Conservation (phyloP, 2,888 invertebrate genomes). For the Lasioglossum vierecki region DNA sequence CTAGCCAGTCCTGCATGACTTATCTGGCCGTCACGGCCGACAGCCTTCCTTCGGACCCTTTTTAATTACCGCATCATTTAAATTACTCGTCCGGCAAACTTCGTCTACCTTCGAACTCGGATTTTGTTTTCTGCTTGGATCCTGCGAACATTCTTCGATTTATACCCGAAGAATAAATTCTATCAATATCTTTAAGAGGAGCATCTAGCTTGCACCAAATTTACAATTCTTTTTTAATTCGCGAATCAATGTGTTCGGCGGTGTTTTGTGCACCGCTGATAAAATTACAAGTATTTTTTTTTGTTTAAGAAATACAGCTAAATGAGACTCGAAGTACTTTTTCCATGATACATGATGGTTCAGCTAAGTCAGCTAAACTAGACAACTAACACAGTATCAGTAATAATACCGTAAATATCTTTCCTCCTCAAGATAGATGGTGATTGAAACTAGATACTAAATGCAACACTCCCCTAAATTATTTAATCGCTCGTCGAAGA, state of each 20-base stretch:
- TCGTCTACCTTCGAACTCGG: conserved; percentile 53
- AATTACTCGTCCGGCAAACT: conserved; percentile 74
- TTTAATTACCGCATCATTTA: conserved; percentile 77
- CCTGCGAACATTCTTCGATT: neutral
- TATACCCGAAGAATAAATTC: neutral
- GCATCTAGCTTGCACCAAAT: neutral
- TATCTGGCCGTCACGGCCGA: conserved; percentile 77
- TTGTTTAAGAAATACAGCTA: neutral
- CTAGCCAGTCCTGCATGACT: conserved; percentile 70
- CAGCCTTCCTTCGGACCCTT: conserved; percentile 74
- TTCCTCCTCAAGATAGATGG: neutral
- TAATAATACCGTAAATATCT: neutral
- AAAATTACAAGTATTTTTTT: neutral
- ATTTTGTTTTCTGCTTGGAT: conserved; percentile 5
- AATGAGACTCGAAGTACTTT: neutral
- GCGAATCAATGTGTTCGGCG: neutral
- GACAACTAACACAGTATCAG: too few relatives aligned
- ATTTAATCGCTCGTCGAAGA: neutral
- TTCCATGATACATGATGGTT: too few relatives aligned
- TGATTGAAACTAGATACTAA: neutral
- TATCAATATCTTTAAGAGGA: neutral
- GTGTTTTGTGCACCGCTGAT: too few relatives aligned
- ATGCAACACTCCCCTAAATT: neutral
- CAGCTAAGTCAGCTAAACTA: too few relatives aligned
- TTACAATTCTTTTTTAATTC: neutral